Percentiles rank a stretch among this genome's conserved stretches.
Evolutionary conservation across 1,140 invertebrate genomes (phyloP).

Genomic region (Meloidogyne chitwoodi): DNA sequence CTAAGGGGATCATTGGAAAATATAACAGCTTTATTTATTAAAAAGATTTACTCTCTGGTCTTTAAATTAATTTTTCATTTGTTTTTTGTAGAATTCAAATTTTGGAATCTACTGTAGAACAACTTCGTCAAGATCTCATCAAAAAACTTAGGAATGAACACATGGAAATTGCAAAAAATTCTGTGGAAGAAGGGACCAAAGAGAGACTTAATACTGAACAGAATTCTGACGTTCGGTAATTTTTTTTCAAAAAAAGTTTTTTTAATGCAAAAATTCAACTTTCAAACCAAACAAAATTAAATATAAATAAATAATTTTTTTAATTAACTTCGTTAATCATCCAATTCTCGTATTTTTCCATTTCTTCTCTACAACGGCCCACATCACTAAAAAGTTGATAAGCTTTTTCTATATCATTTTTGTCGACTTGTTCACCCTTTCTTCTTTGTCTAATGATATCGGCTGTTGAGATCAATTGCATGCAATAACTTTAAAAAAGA

Average conservation of each 20-base stretch:
- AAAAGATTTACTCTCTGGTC: too few species aligned
- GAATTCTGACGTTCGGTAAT: not conserved
- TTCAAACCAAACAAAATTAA: slow-evolving; percentile 1
- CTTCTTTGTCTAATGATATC: slow-evolving; percentile 75
- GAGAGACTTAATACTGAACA: too few species aligned
- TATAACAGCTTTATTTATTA: too few species aligned
- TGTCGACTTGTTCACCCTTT: slow-evolving; percentile 59
- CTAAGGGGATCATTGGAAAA: too few species aligned
- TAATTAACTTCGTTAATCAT: slow-evolving; percentile 37
- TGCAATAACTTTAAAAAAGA: slow-evolving; percentile 75
- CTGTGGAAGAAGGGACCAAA: not conserved
- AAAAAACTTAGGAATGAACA: not conserved
- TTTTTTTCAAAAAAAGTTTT: not conserved
- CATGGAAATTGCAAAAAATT: not conserved
- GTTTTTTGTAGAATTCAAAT: not conserved
- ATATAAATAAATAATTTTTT: too few species aligned
- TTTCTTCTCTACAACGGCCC: slow-evolving; percentile 80
- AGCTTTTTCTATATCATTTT: slow-evolving; percentile 87
- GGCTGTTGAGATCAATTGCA: slow-evolving; percentile 92
- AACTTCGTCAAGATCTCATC: not conserved
- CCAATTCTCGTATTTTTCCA: slow-evolving; percentile 74
- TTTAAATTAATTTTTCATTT: too few species aligned
- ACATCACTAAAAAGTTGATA: slow-evolving; percentile 92
- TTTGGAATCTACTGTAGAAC: not conserved
- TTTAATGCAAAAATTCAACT: slow-evolving; percentile 13